These are phyloP conservation scores for Chaetodon trifasciatus DNA, from an alignment of 2,797 vertebrate genomes.

Conservation along the genomic window DNA sequence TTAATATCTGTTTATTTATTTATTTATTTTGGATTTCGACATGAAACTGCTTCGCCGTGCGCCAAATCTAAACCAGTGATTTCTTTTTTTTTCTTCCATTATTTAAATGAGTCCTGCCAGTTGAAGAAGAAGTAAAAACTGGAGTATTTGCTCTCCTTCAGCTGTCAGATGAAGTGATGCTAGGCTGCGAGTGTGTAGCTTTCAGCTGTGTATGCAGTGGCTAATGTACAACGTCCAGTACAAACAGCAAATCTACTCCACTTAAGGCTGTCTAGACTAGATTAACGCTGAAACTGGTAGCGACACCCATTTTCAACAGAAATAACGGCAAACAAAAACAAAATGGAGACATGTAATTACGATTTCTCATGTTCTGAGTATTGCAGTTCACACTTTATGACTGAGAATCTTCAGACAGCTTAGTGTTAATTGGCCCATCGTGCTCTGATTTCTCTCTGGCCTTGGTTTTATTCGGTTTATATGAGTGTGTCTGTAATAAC, in stretches of 20 bases:
- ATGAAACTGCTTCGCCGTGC: constrained; percentile 51
- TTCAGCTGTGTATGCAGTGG: constrained; percentile 15
- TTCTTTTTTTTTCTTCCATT: constrained; percentile 13
- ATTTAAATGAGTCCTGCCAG: constrained; percentile 56
- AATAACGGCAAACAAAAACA: constrained; percentile 51
- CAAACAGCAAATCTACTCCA: constrained; percentile 56
- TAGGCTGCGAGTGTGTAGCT: constrained; percentile 2
- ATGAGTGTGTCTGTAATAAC: constrained; percentile 76
- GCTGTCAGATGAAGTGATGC: constrained; percentile 42
- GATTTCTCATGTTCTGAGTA: constrained; percentile 48
- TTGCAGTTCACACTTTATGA: constrained; percentile 58
- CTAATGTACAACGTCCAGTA: constrained; percentile 35
- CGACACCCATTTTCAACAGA: constrained; percentile 35
- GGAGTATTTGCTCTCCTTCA: constrained; percentile 26
- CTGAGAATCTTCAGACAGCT: constrained; percentile 66
- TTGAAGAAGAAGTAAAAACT: constrained; percentile 7
- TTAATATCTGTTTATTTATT: constrained; percentile 75
- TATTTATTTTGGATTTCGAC: constrained; percentile 62
- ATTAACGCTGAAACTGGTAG: constrained; percentile 55
- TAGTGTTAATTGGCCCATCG: constrained; percentile 75
- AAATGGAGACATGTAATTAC: constrained; percentile 57
- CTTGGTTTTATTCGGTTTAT: constrained; percentile 74
- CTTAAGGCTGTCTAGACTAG: constrained; percentile 56
- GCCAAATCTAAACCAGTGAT: constrained; percentile 61
- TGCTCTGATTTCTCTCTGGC: constrained; percentile 72